Base-by-base conservation (phyloP, 2,113 vertebrate genomes). In the Rhineura floridana region DNA sequence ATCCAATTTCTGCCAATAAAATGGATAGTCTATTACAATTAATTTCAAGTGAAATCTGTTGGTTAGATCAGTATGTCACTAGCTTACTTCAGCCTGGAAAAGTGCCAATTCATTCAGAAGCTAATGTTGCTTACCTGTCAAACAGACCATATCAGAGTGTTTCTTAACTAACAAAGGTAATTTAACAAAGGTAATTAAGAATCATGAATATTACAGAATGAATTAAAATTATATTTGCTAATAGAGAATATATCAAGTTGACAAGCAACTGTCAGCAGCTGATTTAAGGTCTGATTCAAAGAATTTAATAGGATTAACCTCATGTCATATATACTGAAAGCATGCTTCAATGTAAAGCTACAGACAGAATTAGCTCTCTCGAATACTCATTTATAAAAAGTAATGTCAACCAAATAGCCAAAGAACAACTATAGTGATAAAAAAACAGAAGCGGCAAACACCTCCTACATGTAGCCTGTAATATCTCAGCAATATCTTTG, bases 121-220 rank as follows among this genome's bases (percentile, higher is more conserved):
- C 94, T 93, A 94, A 95, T 93, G 91, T 96, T 90, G 93, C 89
- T 92, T 95, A 94, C 91, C 91, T 96, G 92, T 94, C 95, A 96
- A 90, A 81, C 86, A 93, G 9, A 85, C 87, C 0, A 30, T 90
- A 94, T 90, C 79, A 81, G 87, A 95, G 91, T 94, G 88, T 91
- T 96, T 94, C 94, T 95, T 93, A 95, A 95, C 95, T 95, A 96
- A 93, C 91, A 95, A 94, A 95, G 90, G 90, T 94, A 95, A 96
- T 96, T n/a, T 96, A 96, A 91, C 91, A 95, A 93, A 95, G 89
- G 91, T 94, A 95, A 96, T 96, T 96, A 96, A 91, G 93, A 96
- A 94, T 93, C 93, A 95, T 95, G 89, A 95, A 96, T 96, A 95
- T 96, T 96, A 95, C 94, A 96, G 69, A 78, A 75, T 92, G 87